Conservation (phyloP, 2,797 vertebrate species). For the Acipenser transmontanus region DNA sequence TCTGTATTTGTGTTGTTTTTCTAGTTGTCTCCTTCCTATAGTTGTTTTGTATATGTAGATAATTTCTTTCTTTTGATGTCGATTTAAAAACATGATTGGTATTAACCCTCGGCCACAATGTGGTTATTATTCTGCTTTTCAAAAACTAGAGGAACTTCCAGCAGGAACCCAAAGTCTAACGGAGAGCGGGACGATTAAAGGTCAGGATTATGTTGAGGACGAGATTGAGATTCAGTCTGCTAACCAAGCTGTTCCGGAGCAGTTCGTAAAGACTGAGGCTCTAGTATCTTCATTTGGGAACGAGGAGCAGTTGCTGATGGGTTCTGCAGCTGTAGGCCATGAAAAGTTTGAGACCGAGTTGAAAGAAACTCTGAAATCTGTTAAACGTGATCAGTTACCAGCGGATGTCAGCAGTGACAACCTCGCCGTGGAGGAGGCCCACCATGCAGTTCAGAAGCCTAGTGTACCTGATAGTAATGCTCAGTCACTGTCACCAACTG, state of each 20-base stretch:
- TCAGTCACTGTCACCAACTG: too few species aligned
- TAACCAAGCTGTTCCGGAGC: too few species aligned
- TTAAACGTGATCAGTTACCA: neutral
- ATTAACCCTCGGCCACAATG: neutral
- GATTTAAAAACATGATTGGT: constrained; percentile 39
- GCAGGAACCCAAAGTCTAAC: constrained; percentile 13
- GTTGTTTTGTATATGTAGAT: neutral
- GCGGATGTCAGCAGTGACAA: neutral
- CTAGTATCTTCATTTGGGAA: too few species aligned
- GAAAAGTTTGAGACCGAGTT: neutral
- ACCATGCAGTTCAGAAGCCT: neutral
- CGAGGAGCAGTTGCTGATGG: neutral
- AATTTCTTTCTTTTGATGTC: constrained; percentile 20
- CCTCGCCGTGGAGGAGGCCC: neutral
- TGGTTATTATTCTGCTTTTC: constrained; percentile 49
- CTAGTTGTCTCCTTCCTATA: neutral
- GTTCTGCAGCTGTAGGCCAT: neutral
- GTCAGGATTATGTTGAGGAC: too few species aligned
- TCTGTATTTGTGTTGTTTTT: neutral
- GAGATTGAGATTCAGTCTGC: too few species aligned
- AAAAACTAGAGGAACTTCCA: constrained; percentile 39
- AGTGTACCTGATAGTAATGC: too few species aligned
- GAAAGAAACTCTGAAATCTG: neutral
- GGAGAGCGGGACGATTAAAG: too few species aligned
- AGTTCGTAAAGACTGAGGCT: too few species aligned